These are phyloP conservation scores for Chalcis sispes DNA, from an alignment of 2,888 invertebrate genomes.

Conservation along the genomic window DNA sequence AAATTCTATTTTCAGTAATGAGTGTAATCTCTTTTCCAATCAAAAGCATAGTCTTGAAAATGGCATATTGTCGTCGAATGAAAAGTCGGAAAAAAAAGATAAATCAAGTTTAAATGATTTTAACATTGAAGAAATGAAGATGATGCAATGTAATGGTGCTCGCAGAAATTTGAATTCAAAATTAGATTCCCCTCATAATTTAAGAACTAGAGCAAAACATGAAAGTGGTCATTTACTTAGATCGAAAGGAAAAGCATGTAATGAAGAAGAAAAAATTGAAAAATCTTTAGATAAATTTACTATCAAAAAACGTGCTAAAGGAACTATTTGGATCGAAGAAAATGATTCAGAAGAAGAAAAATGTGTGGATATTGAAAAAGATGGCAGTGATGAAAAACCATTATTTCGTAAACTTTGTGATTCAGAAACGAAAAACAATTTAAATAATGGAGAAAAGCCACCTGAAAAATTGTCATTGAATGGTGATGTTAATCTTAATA, in stretches of 20 bases:
- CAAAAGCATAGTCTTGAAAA: slow-evolving; percentile 68
- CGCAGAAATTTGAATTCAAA: slow-evolving; percentile 71
- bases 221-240: slow-evolving; percentile 73
- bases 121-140: slow-evolving; percentile 67
- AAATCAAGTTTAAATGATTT: slow-evolving; percentile 66
- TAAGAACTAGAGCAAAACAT: slow-evolving; percentile 72
- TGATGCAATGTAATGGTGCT: slow-evolving; percentile 74
- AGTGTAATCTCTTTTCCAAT: slow-evolving; percentile 70
- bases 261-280: slow-evolving; percentile 68
- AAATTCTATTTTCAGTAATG: slow-evolving; percentile 64
- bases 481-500: slow-evolving; percentile 43
- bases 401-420: slow-evolving; percentile 43
- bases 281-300: slow-evolving; percentile 69
- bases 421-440: slow-evolving; percentile 32
- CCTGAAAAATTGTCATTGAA: slow-evolving; percentile 50
- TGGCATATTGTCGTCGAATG: slow-evolving; percentile 65
- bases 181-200: slow-evolving; percentile 71
- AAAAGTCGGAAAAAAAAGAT: slow-evolving; percentile 61
- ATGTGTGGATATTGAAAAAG: slow-evolving; percentile 57
- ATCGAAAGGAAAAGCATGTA: slow-evolving; percentile 72
- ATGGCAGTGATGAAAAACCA: slow-evolving; percentile 54
- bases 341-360: slow-evolving; percentile 66
- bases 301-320: slow-evolving; percentile 73
- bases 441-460: slow-evolving; percentile 46
- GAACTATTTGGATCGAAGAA: slow-evolving; percentile 74